phyloP scores from a whole-genome alignment of 2,797 vertebrate genomes.

The Pipistrellus kuhlii region DNA sequence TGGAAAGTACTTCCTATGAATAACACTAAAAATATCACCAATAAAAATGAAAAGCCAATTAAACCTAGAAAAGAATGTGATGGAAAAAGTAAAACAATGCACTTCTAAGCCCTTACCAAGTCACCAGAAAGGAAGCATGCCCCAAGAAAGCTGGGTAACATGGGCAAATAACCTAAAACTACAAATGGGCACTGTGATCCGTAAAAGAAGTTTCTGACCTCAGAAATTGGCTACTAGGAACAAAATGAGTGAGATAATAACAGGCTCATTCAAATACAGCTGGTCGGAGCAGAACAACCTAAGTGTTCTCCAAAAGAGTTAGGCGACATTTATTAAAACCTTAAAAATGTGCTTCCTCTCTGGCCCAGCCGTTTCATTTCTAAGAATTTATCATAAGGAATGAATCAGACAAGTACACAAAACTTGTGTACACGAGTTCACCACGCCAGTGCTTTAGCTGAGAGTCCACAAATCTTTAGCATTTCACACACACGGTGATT shows the following conservation, averaged over 20 bases:
- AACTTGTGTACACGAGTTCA: neutral
- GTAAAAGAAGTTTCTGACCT: neutral
- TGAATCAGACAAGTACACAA: neutral
- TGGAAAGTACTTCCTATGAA: neutral
- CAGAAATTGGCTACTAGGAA: neutral
- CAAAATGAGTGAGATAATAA: neutral
- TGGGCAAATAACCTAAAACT: neutral
- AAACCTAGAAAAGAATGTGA: neutral
- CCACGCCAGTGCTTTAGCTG: neutral
- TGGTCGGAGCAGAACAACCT: neutral
- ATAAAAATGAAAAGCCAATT: constrained; percentile 20
- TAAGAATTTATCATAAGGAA: neutral
- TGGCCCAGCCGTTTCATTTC: neutral
- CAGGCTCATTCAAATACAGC: neutral
- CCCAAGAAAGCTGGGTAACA: neutral
- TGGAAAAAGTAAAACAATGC: neutral
- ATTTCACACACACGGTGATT: neutral
- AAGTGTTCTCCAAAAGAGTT: neutral
- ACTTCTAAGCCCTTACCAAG: neutral
- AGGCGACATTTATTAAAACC: neutral
- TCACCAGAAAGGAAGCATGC: neutral
- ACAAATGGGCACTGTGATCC: neutral
- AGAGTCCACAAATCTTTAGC: neutral
- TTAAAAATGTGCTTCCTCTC: neutral
- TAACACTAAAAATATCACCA: neutral